Base-by-base conservation (phyloP, 1,140 invertebrate species). In the Hycleus cichorii region DNA sequence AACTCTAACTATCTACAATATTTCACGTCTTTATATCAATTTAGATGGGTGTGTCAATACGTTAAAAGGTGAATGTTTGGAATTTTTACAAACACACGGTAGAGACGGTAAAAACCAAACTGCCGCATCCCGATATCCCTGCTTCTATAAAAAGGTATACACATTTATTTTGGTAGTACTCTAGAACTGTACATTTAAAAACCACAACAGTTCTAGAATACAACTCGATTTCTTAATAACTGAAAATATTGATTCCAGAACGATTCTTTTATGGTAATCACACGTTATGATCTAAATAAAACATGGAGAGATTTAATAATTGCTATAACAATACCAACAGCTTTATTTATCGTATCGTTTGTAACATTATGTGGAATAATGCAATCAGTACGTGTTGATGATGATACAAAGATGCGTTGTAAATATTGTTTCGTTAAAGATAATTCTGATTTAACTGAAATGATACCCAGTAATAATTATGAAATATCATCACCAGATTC, bases 11-110 rank as follows among this genome's bases (percentile, higher is more conserved):
- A 86, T 94, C 47, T 88, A 89, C 18, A 93, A 93, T 68, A 87
- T 90, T 59, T 90, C 87, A 44, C 79, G 83, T 39, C 73, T 94
- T 39, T 82, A 90, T 75, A 91, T 93, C 46, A 95, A 95, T 70
- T 72, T 93, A 46, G 91, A 94, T 73, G 89, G 88, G 1, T 93
- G 90, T 68, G 90, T 94, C 0, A 95, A 95, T 64, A 92, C 91
- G 0, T 75, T 94, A 12, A 79, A 81, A 59, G 89, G 92, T 64
- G 91, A 93, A 75, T 95, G 91, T 75, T 85, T 83, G 56, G 86
- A 88, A 26, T 94, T 93, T 67, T 76, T 93, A 3, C 80, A 84
- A 54, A 83, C 85, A 49, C 91, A 88, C 65, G 90, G 90, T 0
- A 84, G 87, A 47, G 91, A 93, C 74, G 91, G 90, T 0, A 85